Evolutionary conservation across 2,113 vertebrate genomes (phyloP).

Genomic region (Cervus canadensis): DNA sequence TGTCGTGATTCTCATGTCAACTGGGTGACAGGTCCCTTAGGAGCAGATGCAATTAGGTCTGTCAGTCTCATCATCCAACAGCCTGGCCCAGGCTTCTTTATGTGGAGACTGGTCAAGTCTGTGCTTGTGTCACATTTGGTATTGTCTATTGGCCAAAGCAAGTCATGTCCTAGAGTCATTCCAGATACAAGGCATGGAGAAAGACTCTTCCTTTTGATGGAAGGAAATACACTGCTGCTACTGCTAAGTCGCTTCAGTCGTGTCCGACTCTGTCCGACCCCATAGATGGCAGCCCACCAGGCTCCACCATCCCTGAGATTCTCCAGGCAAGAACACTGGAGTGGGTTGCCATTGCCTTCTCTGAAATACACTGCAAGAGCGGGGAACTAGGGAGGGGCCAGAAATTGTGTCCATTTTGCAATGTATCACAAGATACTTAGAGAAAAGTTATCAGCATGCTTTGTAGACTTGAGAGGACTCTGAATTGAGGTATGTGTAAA

Average conservation of each 20-base stretch:
- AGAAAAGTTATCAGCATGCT: not conserved
- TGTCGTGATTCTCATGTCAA: not conserved
- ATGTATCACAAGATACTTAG: not conserved
- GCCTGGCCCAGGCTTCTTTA: not conserved
- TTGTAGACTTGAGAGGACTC: not conserved
- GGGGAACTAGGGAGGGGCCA: not conserved
- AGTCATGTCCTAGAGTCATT: not conserved
- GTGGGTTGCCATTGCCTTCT: not conserved
- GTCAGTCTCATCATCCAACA: not conserved
- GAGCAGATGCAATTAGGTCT: not conserved
- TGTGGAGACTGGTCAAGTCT: not conserved
- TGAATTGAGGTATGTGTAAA: slow-evolving; percentile 1
- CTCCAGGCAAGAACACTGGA: not conserved
- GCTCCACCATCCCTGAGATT: not conserved
- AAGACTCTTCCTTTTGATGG: not conserved
- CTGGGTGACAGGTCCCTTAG: not conserved
- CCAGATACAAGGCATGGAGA: not conserved
- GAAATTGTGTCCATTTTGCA: not conserved
- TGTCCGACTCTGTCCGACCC: not conserved
- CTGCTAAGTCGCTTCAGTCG: not conserved
- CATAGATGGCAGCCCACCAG: not conserved
- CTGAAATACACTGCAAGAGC: not conserved
- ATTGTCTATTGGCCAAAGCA: not conserved
- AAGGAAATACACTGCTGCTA: not conserved
- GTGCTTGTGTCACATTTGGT: not conserved